Evolutionary conservation across 1,140 invertebrate genomes (phyloP), one percentile per base, ranked within the genome.

Genomic region (Drosophila watanabei): DNA sequence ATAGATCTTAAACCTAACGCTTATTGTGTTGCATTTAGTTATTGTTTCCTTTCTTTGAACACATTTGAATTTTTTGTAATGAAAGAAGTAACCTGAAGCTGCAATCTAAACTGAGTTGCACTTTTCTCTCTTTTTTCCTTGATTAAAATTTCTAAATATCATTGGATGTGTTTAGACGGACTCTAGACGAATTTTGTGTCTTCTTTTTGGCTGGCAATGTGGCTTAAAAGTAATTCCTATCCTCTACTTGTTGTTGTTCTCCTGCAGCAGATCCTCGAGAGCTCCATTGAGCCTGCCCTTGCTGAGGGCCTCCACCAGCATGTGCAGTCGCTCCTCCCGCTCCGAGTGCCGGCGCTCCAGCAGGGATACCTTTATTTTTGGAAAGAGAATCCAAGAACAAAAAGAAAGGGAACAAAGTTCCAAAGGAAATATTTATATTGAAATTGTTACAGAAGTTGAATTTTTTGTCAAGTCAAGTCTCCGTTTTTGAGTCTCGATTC

Each of bases 271-370:
- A 52, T 91, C 92, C 56, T 93, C 92, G 24, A 93, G 77, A 0
- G 92, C 92, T 5, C 93, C 92, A 35, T 91, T 93, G 5, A 93
- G 66, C 14, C 92, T 75, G 18, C 93, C 92, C 57, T 93, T 93
- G 71, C 92, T 93, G 3, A 93, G 75, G 18, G 92, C 92, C 63
- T 93, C 93, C 14, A 93, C 92, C n/a, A 93, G 79, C 82, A 93
- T 92, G 30, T 93, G 93, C 30, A 93, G 58, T 11, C 92, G 84
- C 39, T 93, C 91, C 79, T 93, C 93, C 1, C 93, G 92, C 79
- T 93, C 93, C 54, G 91, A 87, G 39, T 93, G 92, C 1, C 93
- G 80, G 1, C 92, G 80, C 66, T 93, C 93, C 59, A 93, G 52
- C 16, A 92, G 80, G 35, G 92, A 87, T 14, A 93, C 92, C 93